Base-by-base conservation (phyloP, 2,888 invertebrate species). In the Phyllotreta striolata region DNA sequence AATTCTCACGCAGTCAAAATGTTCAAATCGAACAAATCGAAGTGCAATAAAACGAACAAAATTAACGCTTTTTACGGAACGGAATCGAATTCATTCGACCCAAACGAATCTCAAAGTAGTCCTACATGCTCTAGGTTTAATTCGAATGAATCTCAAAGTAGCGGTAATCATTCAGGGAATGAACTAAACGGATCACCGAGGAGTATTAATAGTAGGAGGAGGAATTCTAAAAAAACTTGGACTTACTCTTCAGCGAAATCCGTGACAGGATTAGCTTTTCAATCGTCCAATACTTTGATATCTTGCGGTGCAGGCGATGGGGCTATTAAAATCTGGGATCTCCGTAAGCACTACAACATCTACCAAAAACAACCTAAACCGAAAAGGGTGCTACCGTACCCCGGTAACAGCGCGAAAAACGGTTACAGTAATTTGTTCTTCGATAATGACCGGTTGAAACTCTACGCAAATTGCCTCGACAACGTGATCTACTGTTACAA, bases 301-400 rank as follows among this genome's bases (percentile, higher is more conserved):
- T 94, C 95, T 0, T 91, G 94, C 76, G 94, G 94, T 0, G 92
- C 94, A 61, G 91, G 91, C 46, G 95, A 95, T 81, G 93, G 95
- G 0, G 83, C 88, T 67, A 90, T 96, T 60, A 95, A 95, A 82
- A 87, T 91, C 1, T 79, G 79, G 79, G 96, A 96, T 80, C 79
- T 95, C 35, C 83, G 96, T 38, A 92, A 93, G 77, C 92, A 89
- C 76, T 95, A 95, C 78, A 86, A 85, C 8, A 83, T 84, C 3
- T 86, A 87, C 72, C 89, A 87, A 75, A 85, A 86, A 55, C 89
- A 90, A 64, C 91, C 93, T 0, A 75, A 88, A 46, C 89, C 95
- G 0, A 89, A 89, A 72, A 85, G 88, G 73, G 85, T 86, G 9
- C 86, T 95, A 69, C 88, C 90, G 0, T 93, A 93, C 78, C 85